Evolutionary conservation across 2,113 vertebrate genomes (phyloP).

Genomic region (Galemys pyrenaicus): DNA sequence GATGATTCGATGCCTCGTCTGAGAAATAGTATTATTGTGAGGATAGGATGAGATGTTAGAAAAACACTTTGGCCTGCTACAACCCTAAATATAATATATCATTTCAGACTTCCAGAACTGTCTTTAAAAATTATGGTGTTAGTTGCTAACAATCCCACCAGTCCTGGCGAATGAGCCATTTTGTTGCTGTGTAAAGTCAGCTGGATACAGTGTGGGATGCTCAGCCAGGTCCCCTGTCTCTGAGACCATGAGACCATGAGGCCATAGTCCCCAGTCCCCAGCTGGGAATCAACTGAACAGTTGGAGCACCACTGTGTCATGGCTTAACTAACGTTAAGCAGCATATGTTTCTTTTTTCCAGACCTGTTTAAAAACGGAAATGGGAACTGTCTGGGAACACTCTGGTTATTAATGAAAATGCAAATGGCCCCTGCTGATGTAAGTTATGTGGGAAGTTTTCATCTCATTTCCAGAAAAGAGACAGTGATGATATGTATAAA

Average conservation of each 20-base stretch:
- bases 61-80: neutral
- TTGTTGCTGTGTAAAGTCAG: neutral
- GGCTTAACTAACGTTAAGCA: neutral
- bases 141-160: neutral
- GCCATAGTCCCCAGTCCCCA: neutral
- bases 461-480: neutral
- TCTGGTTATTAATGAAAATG: neutral
- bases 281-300: neutral
- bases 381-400: neutral
- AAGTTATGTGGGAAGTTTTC: neutral
- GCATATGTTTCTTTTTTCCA: neutral
- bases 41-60: neutral
- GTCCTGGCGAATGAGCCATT: rapidly evolving
- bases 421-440: neutral
- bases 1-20: neutral
- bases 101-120: neutral
- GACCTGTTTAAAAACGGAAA: neutral
- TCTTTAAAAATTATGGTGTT: neutral
- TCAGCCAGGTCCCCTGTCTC: neutral
- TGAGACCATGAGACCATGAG: neutral
- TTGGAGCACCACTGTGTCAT: neutral
- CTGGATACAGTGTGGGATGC: neutral
- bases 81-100: neutral
- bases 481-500: neutral
- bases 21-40: neutral